phyloP scores from a whole-genome alignment of 2,888 invertebrate genomes.

The Nemurella pictetii region DNA sequence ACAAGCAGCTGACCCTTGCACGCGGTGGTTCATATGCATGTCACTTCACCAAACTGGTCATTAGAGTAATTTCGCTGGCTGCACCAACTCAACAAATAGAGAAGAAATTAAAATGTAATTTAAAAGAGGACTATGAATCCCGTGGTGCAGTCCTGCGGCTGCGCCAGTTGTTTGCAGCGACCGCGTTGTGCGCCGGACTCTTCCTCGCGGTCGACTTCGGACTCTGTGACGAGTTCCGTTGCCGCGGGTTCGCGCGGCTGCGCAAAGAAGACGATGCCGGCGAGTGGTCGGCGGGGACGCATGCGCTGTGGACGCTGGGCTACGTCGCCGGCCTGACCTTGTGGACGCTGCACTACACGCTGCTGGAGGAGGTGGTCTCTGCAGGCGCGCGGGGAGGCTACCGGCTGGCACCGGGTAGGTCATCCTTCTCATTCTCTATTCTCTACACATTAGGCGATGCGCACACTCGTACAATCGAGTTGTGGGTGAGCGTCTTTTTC shows the following conservation, averaged over 20 bases:
- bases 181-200: slow-evolving; percentile 62
- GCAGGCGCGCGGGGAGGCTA: not conserved
- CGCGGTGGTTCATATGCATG: not conserved
- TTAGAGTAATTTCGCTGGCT: not conserved
- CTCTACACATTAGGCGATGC: not conserved
- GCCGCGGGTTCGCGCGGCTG: slow-evolving; percentile 57
- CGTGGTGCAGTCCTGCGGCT: slow-evolving; percentile 59
- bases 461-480: not conserved
- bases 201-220: slow-evolving; percentile 65
- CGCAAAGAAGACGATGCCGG: slow-evolving; percentile 51
- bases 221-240: slow-evolving; percentile 63
- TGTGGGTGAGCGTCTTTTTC: too few species aligned
- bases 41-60: not conserved
- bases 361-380: slow-evolving; percentile 52
- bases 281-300: slow-evolving; percentile 56
- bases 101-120: too few species aligned
- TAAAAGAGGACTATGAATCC: too few species aligned
- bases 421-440: not conserved
- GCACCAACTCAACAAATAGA: not conserved
- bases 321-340: slow-evolving; percentile 58
- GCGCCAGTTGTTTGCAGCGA: slow-evolving; percentile 61
- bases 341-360: slow-evolving; percentile 58
- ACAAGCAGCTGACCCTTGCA: too few species aligned
- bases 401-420: not conserved
- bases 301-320: slow-evolving; percentile 60